Conservation (phyloP, 2,888 invertebrate genomes). For the Abrostola triplasia region DNA sequence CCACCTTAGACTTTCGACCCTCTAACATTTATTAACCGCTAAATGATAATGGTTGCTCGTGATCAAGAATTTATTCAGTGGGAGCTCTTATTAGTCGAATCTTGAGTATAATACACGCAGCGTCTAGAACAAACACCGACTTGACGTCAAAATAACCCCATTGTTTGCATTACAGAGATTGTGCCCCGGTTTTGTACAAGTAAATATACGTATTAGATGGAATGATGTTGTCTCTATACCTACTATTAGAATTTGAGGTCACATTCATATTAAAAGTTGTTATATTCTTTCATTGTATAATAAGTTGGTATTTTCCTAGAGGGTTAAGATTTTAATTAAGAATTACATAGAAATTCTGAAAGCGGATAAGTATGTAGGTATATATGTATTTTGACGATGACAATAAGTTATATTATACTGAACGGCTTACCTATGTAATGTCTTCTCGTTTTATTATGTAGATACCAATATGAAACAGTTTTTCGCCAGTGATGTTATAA, state of each 20-base stretch:
- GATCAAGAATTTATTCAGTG: conserved; percentile 75
- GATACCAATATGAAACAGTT: too few species aligned
- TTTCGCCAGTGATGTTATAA: too few species aligned
- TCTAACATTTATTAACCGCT: conserved; percentile 82
- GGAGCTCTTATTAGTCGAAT: conserved; percentile 63
- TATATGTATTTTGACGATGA: too few species aligned
- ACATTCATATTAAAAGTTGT: not conserved
- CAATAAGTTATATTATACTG: too few species aligned
- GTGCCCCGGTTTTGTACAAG: conserved; percentile 36
- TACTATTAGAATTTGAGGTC: conserved; percentile 19
- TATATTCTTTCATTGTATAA: not conserved
- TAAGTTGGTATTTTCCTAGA: not conserved
- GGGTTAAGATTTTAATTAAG: not conserved
- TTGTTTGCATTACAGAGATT: conserved; percentile 54
- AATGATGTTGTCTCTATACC: conserved; percentile 33
- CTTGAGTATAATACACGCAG: conserved; percentile 50
- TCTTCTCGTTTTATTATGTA: too few species aligned
- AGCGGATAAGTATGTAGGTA: too few species aligned
- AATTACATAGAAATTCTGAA: not conserved
- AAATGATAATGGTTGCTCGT: conserved; percentile 80
- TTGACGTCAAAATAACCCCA: conserved; percentile 55
- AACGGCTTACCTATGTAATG: too few species aligned
- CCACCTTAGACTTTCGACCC: conserved; percentile 75
- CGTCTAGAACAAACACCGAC: conserved; percentile 46
- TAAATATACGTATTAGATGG: conserved; percentile 45